Evolutionary conservation across 2,113 vertebrate genomes (phyloP).

Genomic region (Pholis gunnellus): DNA sequence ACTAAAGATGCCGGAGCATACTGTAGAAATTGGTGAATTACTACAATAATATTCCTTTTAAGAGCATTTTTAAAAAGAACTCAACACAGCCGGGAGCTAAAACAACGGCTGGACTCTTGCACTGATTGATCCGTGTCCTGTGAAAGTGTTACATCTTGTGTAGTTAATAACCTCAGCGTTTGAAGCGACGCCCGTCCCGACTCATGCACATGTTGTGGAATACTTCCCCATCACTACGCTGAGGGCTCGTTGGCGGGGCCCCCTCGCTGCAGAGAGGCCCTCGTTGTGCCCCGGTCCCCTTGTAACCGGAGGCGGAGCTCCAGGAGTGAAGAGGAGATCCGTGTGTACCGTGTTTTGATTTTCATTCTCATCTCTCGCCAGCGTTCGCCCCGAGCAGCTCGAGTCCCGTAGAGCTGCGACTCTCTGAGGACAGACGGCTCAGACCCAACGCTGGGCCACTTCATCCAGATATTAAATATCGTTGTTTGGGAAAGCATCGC

Average conservation of each 20-base stretch:
- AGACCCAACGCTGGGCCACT: slow-evolving; percentile 2
- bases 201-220: neutral
- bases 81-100: neutral
- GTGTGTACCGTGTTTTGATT: slow-evolving; percentile 37
- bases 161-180: neutral
- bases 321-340: slow-evolving; percentile 48
- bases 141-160: too few species aligned
- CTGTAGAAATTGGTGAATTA: neutral
- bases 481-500: neutral
- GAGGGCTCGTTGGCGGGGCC: neutral
- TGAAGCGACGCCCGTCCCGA: too few species aligned
- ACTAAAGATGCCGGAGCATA: neutral
- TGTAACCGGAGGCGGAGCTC: slow-evolving; percentile 48
- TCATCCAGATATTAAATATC: neutral
- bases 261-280: slow-evolving; percentile 42
- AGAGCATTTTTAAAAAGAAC: neutral
- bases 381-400: slow-evolving; percentile 46
- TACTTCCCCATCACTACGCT: neutral
- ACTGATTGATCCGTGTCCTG: neutral
- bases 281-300: slow-evolving; percentile 49
- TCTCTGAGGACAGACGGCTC: slow-evolving; percentile 50
- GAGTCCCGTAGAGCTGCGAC: slow-evolving; percentile 38
- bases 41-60: too few species aligned
- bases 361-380: slow-evolving; percentile 49
- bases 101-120: neutral